Evolutionary conservation across 2,888 invertebrate genomes (phyloP).

Genomic region (Panzeria rudis): DNA sequence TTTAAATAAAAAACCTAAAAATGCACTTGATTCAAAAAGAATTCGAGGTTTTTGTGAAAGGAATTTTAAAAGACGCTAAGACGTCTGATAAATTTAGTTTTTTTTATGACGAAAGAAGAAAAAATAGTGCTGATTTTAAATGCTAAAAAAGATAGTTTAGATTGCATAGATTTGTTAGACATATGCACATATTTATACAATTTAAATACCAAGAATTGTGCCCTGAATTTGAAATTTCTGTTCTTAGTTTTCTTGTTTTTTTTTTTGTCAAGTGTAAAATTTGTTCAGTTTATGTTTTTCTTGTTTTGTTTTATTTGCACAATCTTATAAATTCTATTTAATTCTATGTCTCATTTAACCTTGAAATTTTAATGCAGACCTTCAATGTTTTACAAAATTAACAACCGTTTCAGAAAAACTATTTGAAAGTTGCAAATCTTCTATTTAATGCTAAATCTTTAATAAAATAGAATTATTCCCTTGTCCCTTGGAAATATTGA

Average conservation of each 20-base stretch:
- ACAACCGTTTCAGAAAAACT: not conserved
- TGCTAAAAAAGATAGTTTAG: not conserved
- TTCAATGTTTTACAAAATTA: not conserved
- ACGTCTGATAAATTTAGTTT: not conserved
- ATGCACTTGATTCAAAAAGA: not conserved
- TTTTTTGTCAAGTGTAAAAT: not conserved
- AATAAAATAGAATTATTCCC: too few relatives aligned
- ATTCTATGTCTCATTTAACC: slow-evolving; percentile 34
- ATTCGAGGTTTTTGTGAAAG: not conserved
- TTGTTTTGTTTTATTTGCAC: not conserved
- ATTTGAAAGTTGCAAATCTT: not conserved
- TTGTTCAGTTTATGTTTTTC: not conserved
- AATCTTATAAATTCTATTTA: slow-evolving; percentile 5
- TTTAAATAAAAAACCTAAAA: not conserved
- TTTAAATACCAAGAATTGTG: not conserved
- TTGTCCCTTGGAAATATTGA: too few relatives aligned
- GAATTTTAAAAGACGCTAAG: not conserved
- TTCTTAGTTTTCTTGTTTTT: slow-evolving; percentile 9
- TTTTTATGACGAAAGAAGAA: too few relatives aligned
- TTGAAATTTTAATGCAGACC: not conserved
- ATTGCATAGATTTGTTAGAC: not conserved
- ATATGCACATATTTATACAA: too few relatives aligned
- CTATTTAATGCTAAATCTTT: too few relatives aligned
- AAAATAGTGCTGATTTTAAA: too few relatives aligned
- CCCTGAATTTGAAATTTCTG: slow-evolving; percentile 1